Base-by-base conservation (phyloP, 1,140 invertebrate species). In the Trachymyrmex cornetzi region DNA sequence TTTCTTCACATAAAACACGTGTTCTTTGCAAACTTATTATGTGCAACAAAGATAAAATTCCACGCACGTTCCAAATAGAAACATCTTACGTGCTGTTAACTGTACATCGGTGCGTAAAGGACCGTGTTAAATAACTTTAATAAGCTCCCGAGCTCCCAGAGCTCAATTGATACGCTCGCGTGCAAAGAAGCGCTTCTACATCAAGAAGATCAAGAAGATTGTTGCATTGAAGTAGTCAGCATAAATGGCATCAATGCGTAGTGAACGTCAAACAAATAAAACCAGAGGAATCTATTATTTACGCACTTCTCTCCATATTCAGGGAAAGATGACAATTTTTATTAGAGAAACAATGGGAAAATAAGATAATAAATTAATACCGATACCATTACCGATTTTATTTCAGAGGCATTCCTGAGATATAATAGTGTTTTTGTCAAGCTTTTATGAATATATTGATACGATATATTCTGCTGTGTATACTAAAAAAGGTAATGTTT, bases 71-170 rank as follows among this genome's bases (percentile, higher is more conserved):
- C 14, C 22, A 59, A 0, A 57, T 38, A 59, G n/a, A 77, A 61
- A 22, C 34, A 48, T 44, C 34, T 55, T 19, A 30, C 19, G 11
- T 75, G 53, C 27, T 34, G 19, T 34, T 50, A 79, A 66, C 38
- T 48, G 57, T 77, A 30, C 11, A 63, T 63, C 5, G 14, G 24
- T 66, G 5, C 38, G 66, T 69, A 50, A 79, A 57, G 64, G 30
- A 80, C n/a, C 12, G 12, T 80, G 57, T 63, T 77, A 69, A 80
- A 55, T 74, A 72, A 71, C 55, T 74, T 74, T 34, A 61, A 74
- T 84, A 84, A 84, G 48, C 19, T 50, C 14, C 2, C 38, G 24
- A 75, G n/a, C n/a, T n/a, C n/a, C n/a, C 80, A 50, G 12, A 16
- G 6, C 50, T 71, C 50, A 84, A 84, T 75, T 84, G 80, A 84